phyloP scores from a whole-genome alignment of 2,113 vertebrate species.

The Caranx ignobilis region DNA sequence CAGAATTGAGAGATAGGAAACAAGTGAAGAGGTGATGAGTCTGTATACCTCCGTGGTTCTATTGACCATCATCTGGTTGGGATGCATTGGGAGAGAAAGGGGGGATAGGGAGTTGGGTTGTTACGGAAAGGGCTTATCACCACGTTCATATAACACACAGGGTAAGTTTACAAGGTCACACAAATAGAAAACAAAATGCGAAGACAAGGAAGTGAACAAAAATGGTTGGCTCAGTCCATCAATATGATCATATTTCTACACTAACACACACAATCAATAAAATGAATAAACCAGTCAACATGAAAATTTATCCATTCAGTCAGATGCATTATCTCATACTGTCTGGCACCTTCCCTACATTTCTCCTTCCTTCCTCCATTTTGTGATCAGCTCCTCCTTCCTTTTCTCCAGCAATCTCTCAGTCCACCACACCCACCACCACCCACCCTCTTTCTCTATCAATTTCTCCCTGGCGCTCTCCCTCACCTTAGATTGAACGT shows the following conservation, averaged over 20 bases:
- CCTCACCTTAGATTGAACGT: constrained; percentile 97
- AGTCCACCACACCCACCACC: background rate
- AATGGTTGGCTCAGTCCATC: background rate
- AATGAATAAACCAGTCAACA: constrained; percentile 12
- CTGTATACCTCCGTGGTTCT: constrained; percentile 97
- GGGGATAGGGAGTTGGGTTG: constrained; percentile 55
- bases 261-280: background rate
- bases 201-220: constrained; percentile 29
- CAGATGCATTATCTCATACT: constrained; percentile 1
- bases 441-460: background rate
- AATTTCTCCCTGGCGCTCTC: background rate
- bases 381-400: background rate
- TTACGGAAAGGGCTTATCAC: constrained; percentile 63
- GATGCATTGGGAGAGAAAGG: constrained; percentile 82
- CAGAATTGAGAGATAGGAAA: constrained; percentile 26
- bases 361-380: background rate
- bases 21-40: constrained; percentile 43
- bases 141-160: constrained; percentile 39
- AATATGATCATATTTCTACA: background rate
- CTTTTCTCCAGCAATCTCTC: background rate
- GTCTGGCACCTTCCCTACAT: background rate
- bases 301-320: background rate
- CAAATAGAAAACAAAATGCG: constrained; percentile 22
- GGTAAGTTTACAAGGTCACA: constrained; percentile 34
- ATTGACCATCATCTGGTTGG: constrained; percentile 99